Evolutionary conservation across 2,113 vertebrate species (phyloP), one percentile per base, ranked within the genome.

Genomic region (Brachionichthys hirsutus): DNA sequence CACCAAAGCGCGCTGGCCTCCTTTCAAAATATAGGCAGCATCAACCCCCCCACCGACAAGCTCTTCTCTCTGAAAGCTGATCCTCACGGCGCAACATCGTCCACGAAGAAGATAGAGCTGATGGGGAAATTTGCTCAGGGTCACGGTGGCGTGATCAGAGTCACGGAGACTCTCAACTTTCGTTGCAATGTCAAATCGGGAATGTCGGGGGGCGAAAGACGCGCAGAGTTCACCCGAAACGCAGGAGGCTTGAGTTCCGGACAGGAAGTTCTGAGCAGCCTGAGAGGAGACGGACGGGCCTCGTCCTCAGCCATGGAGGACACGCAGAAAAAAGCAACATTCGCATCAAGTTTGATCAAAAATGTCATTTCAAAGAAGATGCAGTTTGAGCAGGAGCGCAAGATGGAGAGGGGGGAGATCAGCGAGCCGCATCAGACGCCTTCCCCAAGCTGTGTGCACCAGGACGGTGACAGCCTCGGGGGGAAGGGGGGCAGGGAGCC

Each of bases 361-460:
- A 98, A 96, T 57, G 94, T 99, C 0, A 94, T 99, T 84, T 97
- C 95, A 18, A 99, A 99, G 86, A 98, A 98, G 84, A 98, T 99
- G 93, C 95, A 96, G 87, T 91, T 93, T 43, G 97, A 99, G 69
- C 94, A 96, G 49, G 97, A 99, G 88, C 93, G 94, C 82, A 95
- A 93, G 77, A 98, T 99, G 97, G 97, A 99, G 78, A 75, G 97
- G 17, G 97, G 97, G 3, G 93, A 98, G 80, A 93, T 98, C 40
- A 85, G 75, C 0, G 97, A 98, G 76, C 83, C 89, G 18, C 83
- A 45, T 0, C 82, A 53, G 0, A 45, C 71, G 3, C 62, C 70
- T 2, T 81, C 86, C 11, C 77, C 77, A 51, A 40, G 74, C 51
- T 48, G 36, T 46, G n/a, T 14, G 45, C 59, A 72, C 62, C 87